Evolutionary conservation across 2,113 vertebrate genomes (phyloP).

Genomic region (Girardinichthys multiradiatus): DNA sequence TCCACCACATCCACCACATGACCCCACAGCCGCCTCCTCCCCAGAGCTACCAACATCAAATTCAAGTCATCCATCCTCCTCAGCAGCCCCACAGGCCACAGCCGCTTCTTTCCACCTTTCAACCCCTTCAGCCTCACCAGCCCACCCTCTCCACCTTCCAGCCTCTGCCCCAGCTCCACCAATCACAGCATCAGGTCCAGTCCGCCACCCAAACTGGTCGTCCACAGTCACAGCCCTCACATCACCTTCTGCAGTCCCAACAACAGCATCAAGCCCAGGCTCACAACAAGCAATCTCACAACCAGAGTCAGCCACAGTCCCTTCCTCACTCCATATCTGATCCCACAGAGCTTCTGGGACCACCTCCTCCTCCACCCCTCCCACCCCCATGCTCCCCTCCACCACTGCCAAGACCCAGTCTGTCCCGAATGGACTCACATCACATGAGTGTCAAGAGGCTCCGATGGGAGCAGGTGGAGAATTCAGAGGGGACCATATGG

Average conservation of each 20-base stretch:
- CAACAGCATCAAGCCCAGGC: slow-evolving; percentile 59
- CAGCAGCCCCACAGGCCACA: slow-evolving; percentile 77
- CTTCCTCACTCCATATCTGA: slow-evolving; percentile 72
- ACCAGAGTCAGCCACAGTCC: slow-evolving; percentile 64
- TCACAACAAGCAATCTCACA: slow-evolving; percentile 70
- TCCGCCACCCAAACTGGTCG: slow-evolving; percentile 68
- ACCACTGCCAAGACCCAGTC: slow-evolving; percentile 77
- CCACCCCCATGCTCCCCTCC: slow-evolving; percentile 82
- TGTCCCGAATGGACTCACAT: slow-evolving; percentile 88
- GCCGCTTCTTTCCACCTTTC: slow-evolving; percentile 77
- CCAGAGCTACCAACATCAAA: slow-evolving; percentile 72
- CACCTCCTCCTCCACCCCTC: slow-evolving; percentile 78
- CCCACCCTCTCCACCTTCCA: slow-evolving; percentile 75
- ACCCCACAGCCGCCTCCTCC: slow-evolving; percentile 72
- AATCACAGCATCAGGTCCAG: slow-evolving; percentile 66
- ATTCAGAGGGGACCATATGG: slow-evolving; percentile 98
- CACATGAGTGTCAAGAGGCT: slow-evolving; percentile 98
- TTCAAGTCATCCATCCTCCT: slow-evolving; percentile 77
- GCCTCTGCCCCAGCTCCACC: slow-evolving; percentile 69
- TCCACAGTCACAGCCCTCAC: slow-evolving; percentile 77
- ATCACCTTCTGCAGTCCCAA: slow-evolving; percentile 72
- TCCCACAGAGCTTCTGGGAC: slow-evolving; percentile 70
- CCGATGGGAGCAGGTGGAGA: slow-evolving; percentile 98
- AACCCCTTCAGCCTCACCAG: slow-evolving; percentile 76
- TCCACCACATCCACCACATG: slow-evolving; percentile 75